Evolutionary conservation across 2,888 invertebrate species (phyloP).

Genomic region (Leptarthrus brevirostris): DNA sequence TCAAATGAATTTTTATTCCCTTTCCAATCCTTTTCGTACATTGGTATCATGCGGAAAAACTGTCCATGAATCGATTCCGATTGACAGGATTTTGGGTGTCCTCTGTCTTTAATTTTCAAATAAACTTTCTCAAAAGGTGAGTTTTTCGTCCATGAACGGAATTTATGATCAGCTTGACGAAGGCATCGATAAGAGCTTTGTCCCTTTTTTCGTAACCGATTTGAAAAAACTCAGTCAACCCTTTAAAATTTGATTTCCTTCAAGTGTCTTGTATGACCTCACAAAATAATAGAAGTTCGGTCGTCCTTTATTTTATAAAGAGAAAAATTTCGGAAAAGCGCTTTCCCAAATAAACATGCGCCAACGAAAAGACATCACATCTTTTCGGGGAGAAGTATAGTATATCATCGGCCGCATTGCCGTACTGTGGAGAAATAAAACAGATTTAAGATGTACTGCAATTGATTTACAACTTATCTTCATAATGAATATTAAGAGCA

Average conservation of each 20-base stretch:
- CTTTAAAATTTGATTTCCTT: constrained; percentile 34
- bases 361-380: not conserved
- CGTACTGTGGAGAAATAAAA: not conserved
- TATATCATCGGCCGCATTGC: too few relatives aligned
- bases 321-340: not conserved
- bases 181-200: constrained; percentile 5
- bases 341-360: constrained; percentile 14
- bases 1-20: too few relatives aligned
- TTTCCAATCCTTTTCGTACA: too few relatives aligned
- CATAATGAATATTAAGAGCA: not conserved
- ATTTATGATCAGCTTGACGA: constrained; percentile 27
- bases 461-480: not conserved
- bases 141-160: constrained; percentile 30
- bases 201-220: constrained; percentile 24
- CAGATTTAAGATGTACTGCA: not conserved
- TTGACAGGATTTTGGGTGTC: constrained; percentile 22
- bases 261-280: constrained; percentile 16
- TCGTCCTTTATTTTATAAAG: not conserved
- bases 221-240: constrained; percentile 32
- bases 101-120: constrained; percentile 20
- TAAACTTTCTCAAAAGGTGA: constrained; percentile 32
- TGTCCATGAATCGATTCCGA: constrained; percentile 36
- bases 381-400: not conserved
- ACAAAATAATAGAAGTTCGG: constrained; percentile 18
- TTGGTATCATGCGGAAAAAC: constrained; percentile 24